Evolutionary conservation across 2,888 invertebrate genomes (phyloP), one percentile per base, ranked within the genome.

Genomic region (Synergus laeviventris): DNA sequence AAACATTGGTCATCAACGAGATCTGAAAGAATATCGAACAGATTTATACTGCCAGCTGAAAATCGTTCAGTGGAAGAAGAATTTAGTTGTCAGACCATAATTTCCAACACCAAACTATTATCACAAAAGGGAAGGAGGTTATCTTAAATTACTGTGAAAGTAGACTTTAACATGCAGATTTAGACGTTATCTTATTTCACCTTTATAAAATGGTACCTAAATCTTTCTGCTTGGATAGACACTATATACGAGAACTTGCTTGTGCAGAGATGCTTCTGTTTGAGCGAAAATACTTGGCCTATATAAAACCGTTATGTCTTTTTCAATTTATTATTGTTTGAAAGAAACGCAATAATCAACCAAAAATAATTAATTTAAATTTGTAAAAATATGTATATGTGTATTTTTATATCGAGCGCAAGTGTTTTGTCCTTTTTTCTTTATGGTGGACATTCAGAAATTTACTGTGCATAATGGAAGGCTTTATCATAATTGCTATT

Each of bases 91-190:
- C 39, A 64, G 64, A 21, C 16, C 16, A 21, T 18, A 64, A 42
- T 42, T 64, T 42, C 21, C 42, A 49, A 64, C 14, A 16, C 42
- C 42, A 21, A 21, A 16, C 42, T 64, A 42, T 18, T 64, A 64
- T 42, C 39, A 39, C 42, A 64, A 39, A 42, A 12, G 42, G 42
- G 11, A 39, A 64, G 42, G 11, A 14, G 9, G 64, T 64, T 49
- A 49, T 42, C 64, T 42, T 64, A 64, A 42, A 64, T 64, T 42
- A 61, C 36, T 31, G 36, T 36, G 61, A 61, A 61, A 61, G 38
- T 62, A 62, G 36, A 11, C 38, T 62, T 4, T 11, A 38, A 39
- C n/a, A 38, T 31, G 38, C 38, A 62, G 11, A 36, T 62, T n/a
- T 5, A 49, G 8, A 38, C 9, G 11, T 16, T 62, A n/a, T 62